Base-by-base conservation (phyloP, 2,113 vertebrate genomes). In the Micromys minutus region DNA sequence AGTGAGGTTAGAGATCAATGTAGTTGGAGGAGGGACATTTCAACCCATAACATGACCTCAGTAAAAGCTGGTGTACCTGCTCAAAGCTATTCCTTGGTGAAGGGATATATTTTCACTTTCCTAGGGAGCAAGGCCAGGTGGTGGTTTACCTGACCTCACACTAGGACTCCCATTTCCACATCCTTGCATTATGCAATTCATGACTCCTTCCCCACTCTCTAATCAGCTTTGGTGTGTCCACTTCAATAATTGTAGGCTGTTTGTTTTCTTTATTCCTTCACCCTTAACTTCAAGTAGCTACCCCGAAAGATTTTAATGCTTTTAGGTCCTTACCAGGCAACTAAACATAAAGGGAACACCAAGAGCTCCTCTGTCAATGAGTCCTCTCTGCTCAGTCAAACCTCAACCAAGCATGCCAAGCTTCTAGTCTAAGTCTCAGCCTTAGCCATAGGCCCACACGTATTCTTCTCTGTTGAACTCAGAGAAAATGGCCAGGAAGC, bases 111-210 rank as follows among this genome's bases (percentile, higher is more conserved):
- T 86, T 65, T 50, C 61, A 29, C 65, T 76, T 93, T 94, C 52
- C 47, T 77, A 36, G 72, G 71, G 77, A 95, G 80, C 42, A 36
- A 2, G 31, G n/a, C 52, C 63, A 65, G n/a, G 50, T 42, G 61
- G 61, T 34, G 45, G 71, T 50, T 89, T 65, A 65, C 63, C 87
- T 50, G 31, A 31, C 8, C 21, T 59, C 42, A 67, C 29, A 26
- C 19, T 42, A 26, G 69, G 90, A 92, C 21, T 83, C 34, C 74
- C 55, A 87, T 92, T 95, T 89, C 76, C 57, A 84, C 55, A 90
- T 74, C 75, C 21, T 42, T 65, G 39, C 17, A 79, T 74, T 87
- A 71, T 74, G 75, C 94, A 79, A 85, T 69, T 84, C 90, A 36
- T 34, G 67, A 87, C 24, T 65, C 39, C 39, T 92, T 95, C 39